A percentile compares a stretch with the other conserved stretches of the same genome.
phyloP scores from a whole-genome alignment of 2,797 vertebrate genomes.

The Poeciliopsis paucimaculata region DNA sequence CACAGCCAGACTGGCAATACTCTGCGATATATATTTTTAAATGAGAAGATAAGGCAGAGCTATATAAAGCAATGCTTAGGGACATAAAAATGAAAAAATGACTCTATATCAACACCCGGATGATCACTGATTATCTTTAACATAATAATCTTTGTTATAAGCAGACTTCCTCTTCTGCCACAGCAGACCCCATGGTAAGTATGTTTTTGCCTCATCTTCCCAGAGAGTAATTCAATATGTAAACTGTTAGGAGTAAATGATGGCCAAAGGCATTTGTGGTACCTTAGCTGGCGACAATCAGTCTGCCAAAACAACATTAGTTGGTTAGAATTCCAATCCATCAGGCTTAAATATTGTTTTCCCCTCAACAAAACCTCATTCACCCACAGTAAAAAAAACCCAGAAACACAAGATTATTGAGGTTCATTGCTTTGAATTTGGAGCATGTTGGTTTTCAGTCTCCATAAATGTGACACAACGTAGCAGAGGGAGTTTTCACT shows the following conservation, averaged over 20 bases:
- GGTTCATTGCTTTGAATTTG: conserved; percentile 4
- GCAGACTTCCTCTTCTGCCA: conserved; percentile 25
- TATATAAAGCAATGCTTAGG: background rate
- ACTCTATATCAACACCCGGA: background rate
- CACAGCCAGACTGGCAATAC: background rate
- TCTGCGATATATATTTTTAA: background rate
- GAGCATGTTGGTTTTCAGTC: conserved; percentile 11
- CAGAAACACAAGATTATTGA: conserved; percentile 10
- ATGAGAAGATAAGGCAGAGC: background rate
- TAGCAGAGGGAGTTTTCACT: conserved; percentile 4
- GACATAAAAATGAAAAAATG: conserved; percentile 3
- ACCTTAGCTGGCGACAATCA: conserved; percentile 56
- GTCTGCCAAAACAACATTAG: conserved; percentile 64
- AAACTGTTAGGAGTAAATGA: conserved; percentile 52
- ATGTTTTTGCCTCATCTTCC: conserved; percentile 35
- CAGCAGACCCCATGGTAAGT: conserved; percentile 13
- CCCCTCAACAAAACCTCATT: conserved; percentile 17
- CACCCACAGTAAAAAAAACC: conserved; percentile 5
- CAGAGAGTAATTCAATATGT: conserved; percentile 59
- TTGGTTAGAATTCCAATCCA: conserved; percentile 42
- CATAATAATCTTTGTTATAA: conserved; percentile 16
- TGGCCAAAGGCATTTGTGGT: conserved; percentile 38
- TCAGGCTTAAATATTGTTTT: conserved; percentile 32
- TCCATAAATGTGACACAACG: conserved; percentile 12
- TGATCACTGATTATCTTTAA: background rate